Percentiles rank a stretch among this genome's conserved stretches.
These are phyloP conservation scores for Papilio xuthus DNA, from an alignment of 1,140 invertebrate species.

Conservation along the genomic window DNA sequence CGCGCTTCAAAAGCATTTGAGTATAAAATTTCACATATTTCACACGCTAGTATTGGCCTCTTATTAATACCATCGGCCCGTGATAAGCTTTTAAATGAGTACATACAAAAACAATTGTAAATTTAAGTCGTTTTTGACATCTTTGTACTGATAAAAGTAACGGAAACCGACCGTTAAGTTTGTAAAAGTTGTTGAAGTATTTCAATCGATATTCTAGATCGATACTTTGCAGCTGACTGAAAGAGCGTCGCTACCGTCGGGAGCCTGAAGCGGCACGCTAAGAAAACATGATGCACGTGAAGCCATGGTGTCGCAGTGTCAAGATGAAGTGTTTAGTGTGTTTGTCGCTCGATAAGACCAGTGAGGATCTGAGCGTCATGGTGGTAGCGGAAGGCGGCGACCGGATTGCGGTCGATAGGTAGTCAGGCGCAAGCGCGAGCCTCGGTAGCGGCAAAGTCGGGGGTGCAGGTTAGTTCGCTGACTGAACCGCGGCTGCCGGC, in stretches of 20 bases:
- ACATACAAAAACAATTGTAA: not conserved
- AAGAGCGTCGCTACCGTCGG: not conserved
- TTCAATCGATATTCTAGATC: not conserved
- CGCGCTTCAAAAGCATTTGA: not conserved
- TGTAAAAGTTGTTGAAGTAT: conserved; percentile 13
- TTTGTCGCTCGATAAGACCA: conserved; percentile 65
- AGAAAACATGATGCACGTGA: conserved; percentile 55
- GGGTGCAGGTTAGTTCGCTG: conserved; percentile 57
- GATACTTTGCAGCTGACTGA: not conserved
- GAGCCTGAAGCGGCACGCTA: conserved; percentile 41
- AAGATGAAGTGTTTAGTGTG: conserved; percentile 56
- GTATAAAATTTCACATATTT: not conserved
- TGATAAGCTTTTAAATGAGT: not conserved
- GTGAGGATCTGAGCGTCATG: conserved; percentile 60
- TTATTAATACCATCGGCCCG: not conserved
- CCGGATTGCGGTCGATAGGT: conserved; percentile 66
- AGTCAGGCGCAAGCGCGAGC: conserved; percentile 60
- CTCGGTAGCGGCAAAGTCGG: conserved; percentile 41
- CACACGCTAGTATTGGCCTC: not conserved
- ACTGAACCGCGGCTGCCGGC: conserved; percentile 56
- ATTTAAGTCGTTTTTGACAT: not conserved
- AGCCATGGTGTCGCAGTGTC: conserved; percentile 45
- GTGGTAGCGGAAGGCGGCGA: conserved; percentile 55
- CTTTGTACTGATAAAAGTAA: not conserved
- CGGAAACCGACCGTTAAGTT: not conserved